Base-by-base conservation (phyloP, 2,888 invertebrate genomes). In the Amphipoea lucens region DNA sequence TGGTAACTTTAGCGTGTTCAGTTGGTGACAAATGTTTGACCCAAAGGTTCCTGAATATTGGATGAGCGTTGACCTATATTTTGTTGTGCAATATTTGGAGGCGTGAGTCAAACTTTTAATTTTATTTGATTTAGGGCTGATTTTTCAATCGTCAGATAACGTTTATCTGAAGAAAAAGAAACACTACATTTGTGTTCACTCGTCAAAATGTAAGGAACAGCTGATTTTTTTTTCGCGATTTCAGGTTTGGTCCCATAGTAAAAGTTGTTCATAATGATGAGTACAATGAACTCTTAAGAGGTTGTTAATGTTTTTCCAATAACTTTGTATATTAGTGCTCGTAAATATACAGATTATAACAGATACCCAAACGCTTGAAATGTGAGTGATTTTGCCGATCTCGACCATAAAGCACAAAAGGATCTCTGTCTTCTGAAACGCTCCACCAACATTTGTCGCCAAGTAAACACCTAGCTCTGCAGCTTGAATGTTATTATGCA, bases 401-500 rank as follows among this genome's bases (percentile, higher is more conserved):
- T 20, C 2, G 4, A n/a, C 0, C 23, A 1, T 20, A 17, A 5
- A 51, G 14, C 7, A n/a, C n/a, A 51, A 36, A 60, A 29, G 17
- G 1, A 63, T 36, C 17, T 60, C n/a, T 54, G 42, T 14, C 3
- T 62, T 68, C 20, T 4, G 23, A 29, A 54, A 14, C 1, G 4
- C 12, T 11, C 7, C 17, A 29, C 54, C 54, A 74, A 78, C 40
- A 74, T 82, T 74, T 23, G 54, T 29, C 12, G 6, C 63, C 54
- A 74, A 83, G 54, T 40, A 57, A 63, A 51, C 51, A 48, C 42
- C 66, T n/a, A 69, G 23, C 60, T 23, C n/a, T 81, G 48, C 75
- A 87, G 67, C 62, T 71, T 63, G 42, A 80, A 85, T 80, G 23
- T 51, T 71, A 71, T 71, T 80, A 87, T 86, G 74, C 84, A 84